Evolutionary conservation across 2,888 invertebrate genomes (phyloP).

Genomic region (Argyra leucocephala): DNA sequence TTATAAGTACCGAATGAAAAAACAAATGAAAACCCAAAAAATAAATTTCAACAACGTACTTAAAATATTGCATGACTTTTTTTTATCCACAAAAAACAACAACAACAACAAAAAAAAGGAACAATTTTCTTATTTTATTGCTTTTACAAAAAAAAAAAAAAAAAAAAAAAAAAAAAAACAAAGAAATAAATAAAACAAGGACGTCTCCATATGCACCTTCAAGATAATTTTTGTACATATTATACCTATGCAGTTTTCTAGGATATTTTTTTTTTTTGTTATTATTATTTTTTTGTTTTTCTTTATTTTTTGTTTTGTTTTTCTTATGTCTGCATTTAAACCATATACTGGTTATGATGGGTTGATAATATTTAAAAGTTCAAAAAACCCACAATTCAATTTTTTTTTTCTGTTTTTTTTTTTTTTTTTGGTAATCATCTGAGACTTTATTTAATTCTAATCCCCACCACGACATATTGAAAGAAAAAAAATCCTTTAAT

Average conservation of each 20-base stretch:
- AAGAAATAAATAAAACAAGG: background rate
- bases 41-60: background rate
- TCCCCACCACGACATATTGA: background rate
- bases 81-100: background rate
- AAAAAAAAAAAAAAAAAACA: background rate
- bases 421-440: background rate
- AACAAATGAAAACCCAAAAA: too few species aligned
- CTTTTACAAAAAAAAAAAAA: background rate
- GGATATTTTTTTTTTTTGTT: background rate
- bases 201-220: background rate
- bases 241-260: too few species aligned
- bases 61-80: background rate
- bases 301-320: background rate
- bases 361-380: background rate
- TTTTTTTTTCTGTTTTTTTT: background rate
- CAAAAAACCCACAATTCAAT: background rate
- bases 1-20: too few species aligned
- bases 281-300: background rate
- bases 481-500: background rate
- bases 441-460: background rate
- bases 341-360: background rate
- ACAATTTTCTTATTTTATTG: background rate
- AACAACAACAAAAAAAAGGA: background rate
- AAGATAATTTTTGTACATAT: background rate
- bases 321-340: background rate